Evolutionary conservation across 2,797 vertebrate genomes (phyloP).

Genomic region (Dryobates pubescens): DNA sequence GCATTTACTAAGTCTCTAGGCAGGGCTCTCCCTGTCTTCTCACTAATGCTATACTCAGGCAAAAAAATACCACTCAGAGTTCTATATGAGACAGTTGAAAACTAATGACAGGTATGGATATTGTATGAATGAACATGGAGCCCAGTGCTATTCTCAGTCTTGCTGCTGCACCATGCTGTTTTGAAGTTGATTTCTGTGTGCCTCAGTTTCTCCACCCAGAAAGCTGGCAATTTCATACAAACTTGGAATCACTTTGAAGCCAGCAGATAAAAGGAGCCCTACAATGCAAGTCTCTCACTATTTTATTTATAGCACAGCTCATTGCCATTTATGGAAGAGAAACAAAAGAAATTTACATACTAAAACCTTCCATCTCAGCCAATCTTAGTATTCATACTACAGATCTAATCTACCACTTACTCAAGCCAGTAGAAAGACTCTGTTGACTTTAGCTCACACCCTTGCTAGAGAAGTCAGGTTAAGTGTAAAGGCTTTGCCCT

Average conservation of each 20-base stretch:
- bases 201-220: background rate
- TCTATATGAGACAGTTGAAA: background rate
- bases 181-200: background rate
- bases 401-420: background rate
- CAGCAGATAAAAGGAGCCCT: background rate
- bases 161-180: background rate
- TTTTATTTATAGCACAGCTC: background rate
- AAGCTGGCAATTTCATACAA: background rate
- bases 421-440: background rate
- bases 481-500: background rate
- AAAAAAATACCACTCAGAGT: background rate
- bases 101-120: background rate
- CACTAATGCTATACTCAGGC: background rate
- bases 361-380: background rate
- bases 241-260: background rate
- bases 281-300: background rate
- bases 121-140: background rate
- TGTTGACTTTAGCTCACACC: background rate
- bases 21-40: background rate
- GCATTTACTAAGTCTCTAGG: background rate
- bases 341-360: background rate
- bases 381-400: background rate
- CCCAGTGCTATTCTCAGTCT: background rate
- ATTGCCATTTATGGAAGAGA: background rate
- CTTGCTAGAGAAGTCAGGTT: background rate